Evolutionary conservation across 2,113 vertebrate genomes (phyloP).

Genomic region (Scytalopus superciliaris): DNA sequence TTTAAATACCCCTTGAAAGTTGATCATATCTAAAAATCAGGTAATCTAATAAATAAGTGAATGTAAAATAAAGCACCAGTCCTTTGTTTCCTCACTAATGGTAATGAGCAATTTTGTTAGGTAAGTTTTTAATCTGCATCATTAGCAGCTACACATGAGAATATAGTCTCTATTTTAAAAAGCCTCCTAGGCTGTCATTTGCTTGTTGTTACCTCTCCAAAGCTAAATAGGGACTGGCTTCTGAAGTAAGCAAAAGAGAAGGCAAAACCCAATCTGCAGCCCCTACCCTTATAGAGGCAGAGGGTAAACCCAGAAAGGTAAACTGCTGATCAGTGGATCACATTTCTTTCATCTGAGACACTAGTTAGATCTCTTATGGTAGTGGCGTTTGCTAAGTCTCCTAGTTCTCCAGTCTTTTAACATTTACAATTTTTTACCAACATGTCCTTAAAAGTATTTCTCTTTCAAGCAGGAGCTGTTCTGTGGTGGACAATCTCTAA

Average conservation of each 20-base stretch:
- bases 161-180: background rate
- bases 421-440: background rate
- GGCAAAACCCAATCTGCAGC: background rate
- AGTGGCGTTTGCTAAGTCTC: background rate
- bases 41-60: background rate
- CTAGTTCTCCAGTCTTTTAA: background rate
- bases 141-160: background rate
- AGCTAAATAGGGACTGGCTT: background rate
- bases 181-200: background rate
- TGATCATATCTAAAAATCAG: background rate
- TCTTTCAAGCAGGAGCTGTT: background rate
- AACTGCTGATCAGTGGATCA: background rate
- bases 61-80: background rate
- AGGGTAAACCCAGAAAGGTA: background rate
- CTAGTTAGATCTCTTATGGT: background rate
- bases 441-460: background rate
- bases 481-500: background rate
- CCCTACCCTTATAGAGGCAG: fast-evolving
- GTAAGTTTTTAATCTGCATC: background rate
- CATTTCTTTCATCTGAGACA: background rate
- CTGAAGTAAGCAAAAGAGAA: background rate
- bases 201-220: background rate
- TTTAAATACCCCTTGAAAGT: background rate
- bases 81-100: background rate
- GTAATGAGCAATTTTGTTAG: background rate